phyloP scores from a whole-genome alignment of 2,797 vertebrate species.

The Xenops minutus region DNA sequence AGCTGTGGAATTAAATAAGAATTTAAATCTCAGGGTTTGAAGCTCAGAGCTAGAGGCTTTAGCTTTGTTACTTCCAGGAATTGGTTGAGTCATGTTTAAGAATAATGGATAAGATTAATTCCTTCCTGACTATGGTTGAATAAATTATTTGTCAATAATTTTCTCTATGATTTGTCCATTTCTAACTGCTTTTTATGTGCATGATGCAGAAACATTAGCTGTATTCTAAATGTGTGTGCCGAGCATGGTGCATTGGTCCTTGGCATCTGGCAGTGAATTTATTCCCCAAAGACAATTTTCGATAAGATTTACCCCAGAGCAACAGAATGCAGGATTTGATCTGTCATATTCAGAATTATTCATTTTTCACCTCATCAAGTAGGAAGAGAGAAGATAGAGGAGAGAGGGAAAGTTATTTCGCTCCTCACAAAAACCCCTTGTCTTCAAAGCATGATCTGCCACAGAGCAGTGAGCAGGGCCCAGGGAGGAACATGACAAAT shows the following conservation, averaged over 20 bases:
- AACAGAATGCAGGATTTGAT: background rate
- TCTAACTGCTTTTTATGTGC: background rate
- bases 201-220: background rate
- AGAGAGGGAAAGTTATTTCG: background rate
- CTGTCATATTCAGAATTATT: background rate
- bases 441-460: background rate
- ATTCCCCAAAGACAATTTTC: conserved; percentile 27
- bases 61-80: conserved; percentile 58
- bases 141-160: conserved; percentile 49
- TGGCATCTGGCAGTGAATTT: background rate
- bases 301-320: background rate
- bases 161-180: conserved; percentile 1
- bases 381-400: background rate
- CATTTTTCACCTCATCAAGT: conserved; percentile 29
- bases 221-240: background rate
- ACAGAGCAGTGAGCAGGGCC: background rate
- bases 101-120: conserved; percentile 55
- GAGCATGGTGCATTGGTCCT: background rate
- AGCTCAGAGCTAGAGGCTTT: conserved; percentile 21
- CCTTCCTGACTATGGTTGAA: conserved; percentile 27
- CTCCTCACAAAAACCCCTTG: background rate
- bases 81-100: conserved; percentile 57
- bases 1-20: conserved; percentile 52
- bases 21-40: conserved; percentile 53
- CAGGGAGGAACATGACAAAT: background rate